Evolutionary conservation across 2,888 invertebrate genomes (phyloP).

Genomic region (Psylliodes chrysocephalus): DNA sequence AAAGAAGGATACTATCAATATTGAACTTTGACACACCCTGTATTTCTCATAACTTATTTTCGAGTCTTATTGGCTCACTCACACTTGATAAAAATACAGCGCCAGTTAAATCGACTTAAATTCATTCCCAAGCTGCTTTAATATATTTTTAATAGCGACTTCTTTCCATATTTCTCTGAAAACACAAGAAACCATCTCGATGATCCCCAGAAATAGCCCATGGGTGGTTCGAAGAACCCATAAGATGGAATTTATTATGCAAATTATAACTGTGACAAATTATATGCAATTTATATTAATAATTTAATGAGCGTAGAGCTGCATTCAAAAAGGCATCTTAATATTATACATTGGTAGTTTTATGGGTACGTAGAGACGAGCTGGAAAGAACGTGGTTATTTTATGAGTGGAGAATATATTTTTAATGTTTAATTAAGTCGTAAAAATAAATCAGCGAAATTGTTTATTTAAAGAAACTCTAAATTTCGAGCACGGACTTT

Average conservation of each 20-base stretch:
- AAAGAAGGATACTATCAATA: no score
- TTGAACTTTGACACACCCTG: no score
- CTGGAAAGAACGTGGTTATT: not conserved
- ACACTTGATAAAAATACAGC: not conserved
- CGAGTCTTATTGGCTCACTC: no score
- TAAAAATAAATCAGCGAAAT: not conserved
- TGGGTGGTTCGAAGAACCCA: conserved; percentile 35
- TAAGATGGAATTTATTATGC: conserved; percentile 34
- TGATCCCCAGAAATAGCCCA: conserved; percentile 23
- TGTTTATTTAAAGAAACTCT: not conserved
- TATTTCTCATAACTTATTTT: no score
- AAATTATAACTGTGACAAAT: conserved; percentile 39
- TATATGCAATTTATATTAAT: conserved; percentile 36
- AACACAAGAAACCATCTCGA: not conserved
- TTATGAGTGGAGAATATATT: not conserved
- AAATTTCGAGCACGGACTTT: no score
- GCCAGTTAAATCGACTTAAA: not conserved
- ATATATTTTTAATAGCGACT: conserved; percentile 2
- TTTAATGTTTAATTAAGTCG: conserved; percentile 6
- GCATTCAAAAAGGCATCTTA: conserved; percentile 23
- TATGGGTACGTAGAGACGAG: not conserved
- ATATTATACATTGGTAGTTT: conserved; percentile 24
- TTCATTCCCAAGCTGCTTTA: not conserved
- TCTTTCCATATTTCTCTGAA: conserved; percentile 13
- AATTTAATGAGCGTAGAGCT: conserved; percentile 33